Conservation (phyloP, 2,888 invertebrate genomes). For the Cistogaster globosa region DNA sequence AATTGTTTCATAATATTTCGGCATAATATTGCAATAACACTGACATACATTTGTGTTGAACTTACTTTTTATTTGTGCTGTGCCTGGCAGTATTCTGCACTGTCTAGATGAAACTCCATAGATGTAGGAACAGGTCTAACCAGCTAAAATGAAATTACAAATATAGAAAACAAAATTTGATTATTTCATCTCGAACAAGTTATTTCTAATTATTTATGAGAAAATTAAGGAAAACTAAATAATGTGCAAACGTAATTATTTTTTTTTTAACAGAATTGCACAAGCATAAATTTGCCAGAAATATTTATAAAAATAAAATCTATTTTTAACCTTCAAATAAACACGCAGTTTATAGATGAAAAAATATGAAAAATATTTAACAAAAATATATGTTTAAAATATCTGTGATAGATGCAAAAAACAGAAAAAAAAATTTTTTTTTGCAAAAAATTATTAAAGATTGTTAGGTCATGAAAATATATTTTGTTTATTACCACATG, state of each 20-base stretch:
- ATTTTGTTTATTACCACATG: conserved; percentile 9
- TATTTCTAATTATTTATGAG: neutral
- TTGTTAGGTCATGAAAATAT: conserved; percentile 30
- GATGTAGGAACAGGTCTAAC: conserved; percentile 95
- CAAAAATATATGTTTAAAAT: neutral
- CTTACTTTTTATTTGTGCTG: conserved; percentile 95
- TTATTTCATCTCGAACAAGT: neutral
- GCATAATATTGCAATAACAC: too few species aligned
- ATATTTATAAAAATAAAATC: conserved; percentile 42
- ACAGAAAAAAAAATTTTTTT: conserved; percentile 1
- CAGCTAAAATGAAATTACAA: conserved; percentile 86
- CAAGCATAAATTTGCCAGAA: conserved; percentile 48
- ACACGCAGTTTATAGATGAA: conserved; percentile 57
- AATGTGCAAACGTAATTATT: neutral
- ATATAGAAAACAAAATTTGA: conserved; percentile 63
- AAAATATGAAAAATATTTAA: conserved; percentile 20
- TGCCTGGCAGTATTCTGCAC: conserved; percentile 99
- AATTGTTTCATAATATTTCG: too few species aligned
- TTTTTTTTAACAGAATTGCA: conserved; percentile 31
- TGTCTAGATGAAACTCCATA: conserved; percentile 99
- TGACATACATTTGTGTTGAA: conserved; percentile 21
- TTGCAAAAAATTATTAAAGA: conserved; percentile 35
- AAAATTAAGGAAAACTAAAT: neutral
- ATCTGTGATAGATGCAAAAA: conserved; percentile 41
- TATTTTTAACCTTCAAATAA: conserved; percentile 62